Evolutionary conservation across 2,888 invertebrate genomes (phyloP).

Genomic region (Dynastes grantii): DNA sequence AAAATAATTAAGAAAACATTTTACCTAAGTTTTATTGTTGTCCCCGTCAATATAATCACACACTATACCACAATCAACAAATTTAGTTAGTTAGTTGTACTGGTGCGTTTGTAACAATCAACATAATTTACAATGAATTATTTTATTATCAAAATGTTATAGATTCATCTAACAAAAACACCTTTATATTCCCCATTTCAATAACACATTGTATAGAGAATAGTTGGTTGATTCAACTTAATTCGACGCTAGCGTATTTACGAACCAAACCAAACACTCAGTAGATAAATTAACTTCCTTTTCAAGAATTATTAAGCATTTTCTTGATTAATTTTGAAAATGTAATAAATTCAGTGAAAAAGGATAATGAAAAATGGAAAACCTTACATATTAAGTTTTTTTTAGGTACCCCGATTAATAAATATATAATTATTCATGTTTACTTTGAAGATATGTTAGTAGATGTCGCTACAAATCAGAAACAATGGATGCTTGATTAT

Average conservation of each 20-base stretch:
- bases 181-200: neutral
- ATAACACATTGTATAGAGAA: slow-evolving; percentile 15
- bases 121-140: neutral
- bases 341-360: no score
- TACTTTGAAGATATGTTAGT: no score
- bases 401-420: no score
- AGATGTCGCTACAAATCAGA: no score
- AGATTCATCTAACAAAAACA: neutral
- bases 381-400: no score
- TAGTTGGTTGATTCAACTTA: neutral
- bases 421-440: no score
- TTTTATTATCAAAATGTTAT: neutral
- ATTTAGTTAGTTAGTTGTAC: neutral
- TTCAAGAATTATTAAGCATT: no score
- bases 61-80: neutral
- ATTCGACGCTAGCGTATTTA: slow-evolving; percentile 9
- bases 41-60: neutral
- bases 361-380: no score
- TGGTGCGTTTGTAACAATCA: no score
- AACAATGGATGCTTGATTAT: no score
- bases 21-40: neutral
- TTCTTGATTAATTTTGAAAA: no score
- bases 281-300: slow-evolving; percentile 2
- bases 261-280: slow-evolving; percentile 8
- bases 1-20: neutral